Evolutionary conservation across 1,140 invertebrate genomes (phyloP).

Genomic region (Drosophila nasuta): DNA sequence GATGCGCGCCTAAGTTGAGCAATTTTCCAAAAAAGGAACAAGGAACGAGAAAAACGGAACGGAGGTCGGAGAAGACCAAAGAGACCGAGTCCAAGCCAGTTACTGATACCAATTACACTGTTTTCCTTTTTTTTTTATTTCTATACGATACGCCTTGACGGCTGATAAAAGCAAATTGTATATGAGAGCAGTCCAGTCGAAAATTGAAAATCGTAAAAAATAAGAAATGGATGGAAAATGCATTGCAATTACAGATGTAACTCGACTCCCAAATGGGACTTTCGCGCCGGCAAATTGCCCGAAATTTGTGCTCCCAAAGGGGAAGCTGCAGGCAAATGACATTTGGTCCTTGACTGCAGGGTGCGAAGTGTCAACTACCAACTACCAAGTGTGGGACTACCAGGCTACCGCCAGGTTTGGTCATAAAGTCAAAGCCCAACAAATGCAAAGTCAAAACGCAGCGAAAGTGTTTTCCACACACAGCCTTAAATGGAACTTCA

Average conservation of each 20-base stretch:
- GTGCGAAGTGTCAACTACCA: constrained; percentile 4
- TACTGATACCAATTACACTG: constrained; percentile 11
- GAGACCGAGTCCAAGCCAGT: constrained; percentile 14
- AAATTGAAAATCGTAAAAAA: not conserved
- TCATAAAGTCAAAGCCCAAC: constrained; percentile 75
- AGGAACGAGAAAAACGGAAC: not conserved
- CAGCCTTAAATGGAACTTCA: constrained; percentile 16
- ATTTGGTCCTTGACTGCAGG: constrained; percentile 46
- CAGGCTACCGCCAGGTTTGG: constrained; percentile 33
- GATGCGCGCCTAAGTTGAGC: constrained; percentile 75
- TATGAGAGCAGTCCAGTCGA: constrained; percentile 17
- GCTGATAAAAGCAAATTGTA: constrained; percentile 68
- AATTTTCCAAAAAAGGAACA: constrained; percentile 44
- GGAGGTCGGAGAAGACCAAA: constrained; percentile 22
- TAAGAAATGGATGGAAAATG: constrained; percentile 11
- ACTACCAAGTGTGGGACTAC: not conserved
- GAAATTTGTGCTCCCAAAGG: not conserved
- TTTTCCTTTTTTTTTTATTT: constrained; percentile 34
- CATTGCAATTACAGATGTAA: constrained; percentile 45
- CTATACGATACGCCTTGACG: constrained; percentile 50
- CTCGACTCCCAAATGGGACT: constrained; percentile 24
- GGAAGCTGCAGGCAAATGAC: constrained; percentile 4
- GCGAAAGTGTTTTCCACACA: constrained; percentile 33
- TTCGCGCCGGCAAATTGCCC: not conserved
- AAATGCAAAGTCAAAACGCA: constrained; percentile 79